Evolutionary conservation across 2,113 vertebrate species (phyloP).

Genomic region (human): GRCh38 chr2:14754001-14754500

Average conservation of each 20-base stretch:
- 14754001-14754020: constrained; percentile 32
- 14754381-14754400: not conserved
- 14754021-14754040: not conserved
- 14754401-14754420: not conserved
- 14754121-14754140: not conserved
- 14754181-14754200: not conserved
- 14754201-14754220: not conserved
- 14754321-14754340: not conserved
- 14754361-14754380: not conserved
- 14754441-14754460: not conserved
- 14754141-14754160: not conserved
- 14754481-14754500: accelerated
- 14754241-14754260: not conserved
- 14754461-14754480: not conserved
- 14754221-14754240: not conserved
- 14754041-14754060: constrained; percentile 25
- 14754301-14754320: not conserved
- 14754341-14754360: not conserved
- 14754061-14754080: not conserved
- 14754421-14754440: not conserved
- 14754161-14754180: not conserved
- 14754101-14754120: not conserved
- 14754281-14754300: not conserved
- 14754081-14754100: not conserved
- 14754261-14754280: not conserved